These are phyloP conservation scores for Heliopora coerulea DNA, from an alignment of 92 coral and sea anemone genomes.

Conservation along the genomic window DNA sequence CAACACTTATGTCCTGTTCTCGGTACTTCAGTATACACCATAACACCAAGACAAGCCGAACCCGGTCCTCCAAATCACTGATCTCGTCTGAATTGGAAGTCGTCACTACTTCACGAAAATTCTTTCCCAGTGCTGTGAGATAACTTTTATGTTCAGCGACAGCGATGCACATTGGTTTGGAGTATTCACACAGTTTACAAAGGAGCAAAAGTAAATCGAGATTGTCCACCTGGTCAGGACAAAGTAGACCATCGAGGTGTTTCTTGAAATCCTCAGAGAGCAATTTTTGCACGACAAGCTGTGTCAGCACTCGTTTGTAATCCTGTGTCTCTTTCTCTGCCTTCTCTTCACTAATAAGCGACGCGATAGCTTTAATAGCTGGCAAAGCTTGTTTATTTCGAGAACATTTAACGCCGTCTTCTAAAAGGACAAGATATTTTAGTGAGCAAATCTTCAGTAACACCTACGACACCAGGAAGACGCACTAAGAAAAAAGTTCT, in stretches of 20 bases:
- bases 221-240: conserved; percentile 1
- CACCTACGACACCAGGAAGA: no score
- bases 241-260: neutral
- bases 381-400: neutral
- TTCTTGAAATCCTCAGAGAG: conserved; percentile 9
- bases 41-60: conserved; percentile 3
- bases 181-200: conserved; percentile 28
- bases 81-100: conserved; percentile 3
- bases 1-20: conserved; percentile 17
- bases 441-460: neutral
- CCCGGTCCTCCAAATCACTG: conserved; percentile 8
- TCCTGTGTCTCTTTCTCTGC: neutral
- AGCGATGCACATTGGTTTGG: conserved; percentile 18
- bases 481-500: no score
- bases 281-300: conserved; percentile 28
- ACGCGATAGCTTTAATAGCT: conserved; percentile 3
- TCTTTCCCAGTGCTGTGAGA: conserved; percentile 14
- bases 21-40: conserved; percentile 30
- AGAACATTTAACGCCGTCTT: no score
- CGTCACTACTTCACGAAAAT: conserved; percentile 20
- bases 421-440: no score
- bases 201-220: neutral
- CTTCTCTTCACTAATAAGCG: neutral
- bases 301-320: conserved; percentile 23
- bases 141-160: conserved; percentile 17